Evolutionary conservation across 2,797 vertebrate genomes (phyloP), one percentile per base, ranked within the genome.

Genomic region (Crocidura indochinensis): DNA sequence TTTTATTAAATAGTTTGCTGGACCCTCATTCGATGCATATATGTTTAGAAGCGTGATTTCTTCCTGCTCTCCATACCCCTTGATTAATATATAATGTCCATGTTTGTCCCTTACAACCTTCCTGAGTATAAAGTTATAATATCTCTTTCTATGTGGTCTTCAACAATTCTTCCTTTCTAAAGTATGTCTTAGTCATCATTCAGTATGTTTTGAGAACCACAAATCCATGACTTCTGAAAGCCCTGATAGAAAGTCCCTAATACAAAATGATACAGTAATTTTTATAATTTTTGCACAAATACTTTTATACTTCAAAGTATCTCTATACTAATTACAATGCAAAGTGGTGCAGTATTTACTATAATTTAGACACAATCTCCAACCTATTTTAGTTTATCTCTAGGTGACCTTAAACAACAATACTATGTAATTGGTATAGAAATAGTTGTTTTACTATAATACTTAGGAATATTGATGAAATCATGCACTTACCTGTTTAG

Each of bases 81-180:
- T n/a, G n/a, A n/a, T n/a, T n/a, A n/a, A n/a, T n/a, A n/a, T n/a
- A n/a, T n/a, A n/a, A n/a, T n/a, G n/a, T n/a, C n/a, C n/a, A n/a
- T n/a, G n/a, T n/a, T n/a, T n/a, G n/a, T n/a, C n/a, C n/a, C n/a
- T n/a, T n/a, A n/a, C n/a, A n/a, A n/a, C n/a, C n/a, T n/a, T n/a
- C n/a, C n/a, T n/a, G n/a, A n/a, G n/a, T n/a, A n/a, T n/a, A n/a
- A n/a, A n/a, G n/a, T n/a, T n/a, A n/a, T n/a, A 86, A 65, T n/a
- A 2, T 38, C 62, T 84, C 15, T 26, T 64, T 53, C 12, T 12
- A 31, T 38, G 31, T 67, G 44, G 12, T 68, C 12, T 79, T 71
- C 60, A 56, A 88, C 2, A 67, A n/a, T 44, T 14, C 51, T 67
- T 92, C 47, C 31, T 92, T 87, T 5, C 20, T 22, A 53, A 27